These are phyloP conservation scores for Dicyrtomina minuta DNA, from an alignment of 2,888 invertebrate genomes.

Conservation along the genomic window DNA sequence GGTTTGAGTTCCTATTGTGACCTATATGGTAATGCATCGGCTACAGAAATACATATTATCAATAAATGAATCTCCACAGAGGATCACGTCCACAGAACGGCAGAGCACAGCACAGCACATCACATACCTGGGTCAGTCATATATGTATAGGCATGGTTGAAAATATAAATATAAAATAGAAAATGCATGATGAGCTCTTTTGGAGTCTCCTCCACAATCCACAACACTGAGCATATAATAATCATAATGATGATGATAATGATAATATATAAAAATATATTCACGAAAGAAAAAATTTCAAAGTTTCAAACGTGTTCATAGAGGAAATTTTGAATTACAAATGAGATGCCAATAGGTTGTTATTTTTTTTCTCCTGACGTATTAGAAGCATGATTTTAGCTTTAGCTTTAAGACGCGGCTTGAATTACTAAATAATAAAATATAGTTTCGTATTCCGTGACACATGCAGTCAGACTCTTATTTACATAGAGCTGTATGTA, in stretches of 20 bases:
- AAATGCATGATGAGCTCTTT: background rate
- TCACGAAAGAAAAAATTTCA: too few relatives aligned
- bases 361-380: background rate
- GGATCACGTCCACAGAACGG: background rate
- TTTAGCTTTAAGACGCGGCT: constrained; percentile 3
- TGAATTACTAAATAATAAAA: constrained; percentile 22
- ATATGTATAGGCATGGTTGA: too few relatives aligned
- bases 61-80: too few relatives aligned
- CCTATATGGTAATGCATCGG: too few relatives aligned
- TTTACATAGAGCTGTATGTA: too few relatives aligned
- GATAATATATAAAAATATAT: background rate
- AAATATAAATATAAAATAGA: background rate
- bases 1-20: too few relatives aligned
- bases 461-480: background rate
- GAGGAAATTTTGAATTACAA: constrained; percentile 12
- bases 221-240: too few relatives aligned
- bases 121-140: too few relatives aligned
- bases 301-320: background rate
- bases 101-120: too few relatives aligned
- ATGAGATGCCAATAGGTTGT: constrained; percentile 23
- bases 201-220: background rate
- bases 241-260: too few relatives aligned
- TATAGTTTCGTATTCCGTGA: constrained; percentile 13
- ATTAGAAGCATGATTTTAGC: constrained; percentile 18
- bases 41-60: too few relatives aligned